A percentile compares a stretch with the other conserved stretches of the same genome.
Conservation (phyloP, 2,888 invertebrate genomes). For the Zygaena filipendulae region DNA sequence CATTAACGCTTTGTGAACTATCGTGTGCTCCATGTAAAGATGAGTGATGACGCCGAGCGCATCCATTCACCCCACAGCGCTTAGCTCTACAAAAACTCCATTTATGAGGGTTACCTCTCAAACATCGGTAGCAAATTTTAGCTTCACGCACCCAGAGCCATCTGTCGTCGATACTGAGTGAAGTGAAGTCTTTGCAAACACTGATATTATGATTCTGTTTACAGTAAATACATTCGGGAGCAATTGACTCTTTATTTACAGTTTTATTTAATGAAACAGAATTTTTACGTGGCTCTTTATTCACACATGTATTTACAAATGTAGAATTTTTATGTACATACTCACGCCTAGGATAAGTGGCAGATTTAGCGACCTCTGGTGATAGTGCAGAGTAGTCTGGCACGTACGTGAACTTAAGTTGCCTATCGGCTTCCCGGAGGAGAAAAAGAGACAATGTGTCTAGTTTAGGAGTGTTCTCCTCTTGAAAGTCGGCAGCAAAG, state of each 20-base stretch:
- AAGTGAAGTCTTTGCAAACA: conserved; percentile 1
- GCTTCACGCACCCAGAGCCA: conserved; percentile 2
- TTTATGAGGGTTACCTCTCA: conserved; percentile 4
- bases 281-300: not conserved
- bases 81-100: conserved; percentile 3
- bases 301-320: not conserved
- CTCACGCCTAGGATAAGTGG: too few relatives aligned
- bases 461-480: not conserved
- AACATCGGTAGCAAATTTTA: conserved; percentile 3
- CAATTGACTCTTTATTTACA: not conserved
- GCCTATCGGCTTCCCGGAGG: conserved; percentile 2
- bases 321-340: too few relatives aligned
- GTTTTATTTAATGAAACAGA: not conserved
- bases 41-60: conserved; percentile 1
- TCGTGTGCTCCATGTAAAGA: too few relatives aligned
- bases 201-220: conserved; percentile 1
- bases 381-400: too few relatives aligned
- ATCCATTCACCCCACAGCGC: conserved; percentile 2
- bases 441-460: conserved; percentile 1
- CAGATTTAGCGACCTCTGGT: too few relatives aligned
- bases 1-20: too few relatives aligned
- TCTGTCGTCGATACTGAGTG: not conserved
- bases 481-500: not conserved
- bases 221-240: not conserved
- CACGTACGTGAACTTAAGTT: too few relatives aligned